Percentiles rank a stretch among this genome's conserved stretches.
Evolutionary conservation across 2,797 vertebrate genomes (phyloP).

Genomic region (Cuculus canorus): DNA sequence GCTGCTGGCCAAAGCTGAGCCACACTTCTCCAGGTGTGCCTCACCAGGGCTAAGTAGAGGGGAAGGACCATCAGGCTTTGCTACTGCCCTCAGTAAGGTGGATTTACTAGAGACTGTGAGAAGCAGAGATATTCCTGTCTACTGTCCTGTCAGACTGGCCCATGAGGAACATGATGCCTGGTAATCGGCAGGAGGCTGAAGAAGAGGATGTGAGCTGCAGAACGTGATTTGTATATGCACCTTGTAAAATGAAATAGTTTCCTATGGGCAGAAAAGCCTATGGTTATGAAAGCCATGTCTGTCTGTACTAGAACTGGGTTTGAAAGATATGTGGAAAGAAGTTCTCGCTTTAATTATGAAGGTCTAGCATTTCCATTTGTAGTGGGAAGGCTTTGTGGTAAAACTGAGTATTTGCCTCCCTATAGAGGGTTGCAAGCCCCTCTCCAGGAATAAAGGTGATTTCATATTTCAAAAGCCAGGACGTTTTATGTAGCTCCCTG

Average conservation of each 20-base stretch:
- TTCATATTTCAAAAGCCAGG: not conserved
- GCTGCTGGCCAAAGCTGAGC: not conserved
- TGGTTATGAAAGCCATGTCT: not conserved
- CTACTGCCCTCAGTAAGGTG: not conserved
- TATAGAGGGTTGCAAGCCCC: not conserved
- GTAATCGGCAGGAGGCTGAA: not conserved
- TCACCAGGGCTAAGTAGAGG: not conserved
- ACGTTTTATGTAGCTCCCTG: not conserved
- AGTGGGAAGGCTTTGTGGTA: not conserved
- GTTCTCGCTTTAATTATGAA: not conserved
- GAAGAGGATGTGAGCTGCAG: not conserved
- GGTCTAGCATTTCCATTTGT: not conserved
- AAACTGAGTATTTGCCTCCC: not conserved
- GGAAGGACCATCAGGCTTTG: not conserved
- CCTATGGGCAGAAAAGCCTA: not conserved
- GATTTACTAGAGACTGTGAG: not conserved
- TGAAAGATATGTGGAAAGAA: not conserved
- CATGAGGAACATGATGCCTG: not conserved
- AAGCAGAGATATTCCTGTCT: not conserved
- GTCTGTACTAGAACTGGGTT: not conserved
- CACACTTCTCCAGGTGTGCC: not conserved
- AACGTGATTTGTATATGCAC: not conserved
- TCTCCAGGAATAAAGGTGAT: not conserved
- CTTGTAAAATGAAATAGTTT: not conserved
- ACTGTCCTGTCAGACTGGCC: not conserved